Conservation (phyloP, 2,888 invertebrate species). For the Proisotoma minuta region DNA sequence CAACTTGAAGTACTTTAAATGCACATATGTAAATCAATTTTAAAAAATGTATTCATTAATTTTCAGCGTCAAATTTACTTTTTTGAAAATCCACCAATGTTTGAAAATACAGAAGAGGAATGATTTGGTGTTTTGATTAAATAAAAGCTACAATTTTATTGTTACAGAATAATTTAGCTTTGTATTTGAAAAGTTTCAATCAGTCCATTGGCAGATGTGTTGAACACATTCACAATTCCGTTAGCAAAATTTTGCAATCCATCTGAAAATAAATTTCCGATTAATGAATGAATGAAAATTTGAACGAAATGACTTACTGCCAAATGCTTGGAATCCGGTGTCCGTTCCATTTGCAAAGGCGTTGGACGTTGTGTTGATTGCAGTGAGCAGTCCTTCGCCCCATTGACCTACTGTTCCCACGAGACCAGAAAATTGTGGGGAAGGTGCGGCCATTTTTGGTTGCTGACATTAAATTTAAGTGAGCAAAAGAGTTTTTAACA, state of each 20-base stretch:
- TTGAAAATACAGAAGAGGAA: slow-evolving; percentile 23
- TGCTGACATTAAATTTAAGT: too few species aligned
- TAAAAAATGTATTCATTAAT: neutral
- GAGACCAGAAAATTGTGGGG: slow-evolving; percentile 4
- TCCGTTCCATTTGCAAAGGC: slow-evolving; percentile 5
- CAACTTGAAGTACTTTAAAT: slow-evolving; percentile 19
- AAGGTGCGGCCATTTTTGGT: neutral
- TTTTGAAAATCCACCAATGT: slow-evolving; percentile 28
- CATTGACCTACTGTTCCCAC: neutral
- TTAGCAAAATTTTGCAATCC: neutral
- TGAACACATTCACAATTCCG: neutral
- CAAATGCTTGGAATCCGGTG: slow-evolving; percentile 12
- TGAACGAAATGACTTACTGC: slow-evolving; percentile 11
- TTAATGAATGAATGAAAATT: neutral
- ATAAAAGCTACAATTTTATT: neutral
- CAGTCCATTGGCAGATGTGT: neutral
- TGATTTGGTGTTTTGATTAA: slow-evolving; percentile 8
- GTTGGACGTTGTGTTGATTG: slow-evolving; percentile 2
- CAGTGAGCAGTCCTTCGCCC: slow-evolving; percentile 11
- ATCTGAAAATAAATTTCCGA: too few species aligned
- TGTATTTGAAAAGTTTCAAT: neutral
- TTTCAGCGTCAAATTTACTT: slow-evolving; percentile 23
- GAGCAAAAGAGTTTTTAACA: too few species aligned
- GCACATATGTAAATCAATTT: neutral
- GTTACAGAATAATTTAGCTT: neutral